These are phyloP conservation scores for Pharmacophagus antenor DNA, from an alignment of 2,888 invertebrate genomes.

Conservation along the genomic window DNA sequence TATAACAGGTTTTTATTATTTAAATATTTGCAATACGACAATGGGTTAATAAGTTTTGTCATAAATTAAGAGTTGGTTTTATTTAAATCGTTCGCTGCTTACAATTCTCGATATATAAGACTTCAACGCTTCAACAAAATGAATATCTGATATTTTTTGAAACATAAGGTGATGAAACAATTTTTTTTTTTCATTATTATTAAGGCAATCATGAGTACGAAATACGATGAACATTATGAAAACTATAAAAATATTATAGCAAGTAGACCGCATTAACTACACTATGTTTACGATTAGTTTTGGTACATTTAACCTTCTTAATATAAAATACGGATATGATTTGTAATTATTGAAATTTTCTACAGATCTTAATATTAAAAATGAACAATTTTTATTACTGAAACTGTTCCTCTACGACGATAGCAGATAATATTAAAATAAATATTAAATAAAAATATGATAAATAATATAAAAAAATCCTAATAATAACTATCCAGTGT, in stretches of 20 bases:
- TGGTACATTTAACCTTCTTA: constrained; percentile 8
- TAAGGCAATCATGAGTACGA: too few relatives aligned
- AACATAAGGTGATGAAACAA: not conserved
- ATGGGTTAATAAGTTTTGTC: not conserved
- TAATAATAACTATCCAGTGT: too few relatives aligned
- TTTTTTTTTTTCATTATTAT: not conserved
- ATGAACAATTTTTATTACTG: too few relatives aligned
- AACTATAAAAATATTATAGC: not conserved
- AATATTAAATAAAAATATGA: too few relatives aligned
- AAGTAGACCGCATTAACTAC: not conserved
- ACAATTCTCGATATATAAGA: constrained; percentile 10
- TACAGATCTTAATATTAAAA: not conserved
- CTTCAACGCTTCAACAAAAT: constrained; percentile 18
- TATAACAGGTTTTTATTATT: not conserved
- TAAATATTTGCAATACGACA: not conserved
- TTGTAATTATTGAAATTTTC: not conserved
- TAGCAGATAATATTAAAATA: too few relatives aligned
- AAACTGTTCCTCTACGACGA: too few relatives aligned
- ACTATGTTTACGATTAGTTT: not conserved
- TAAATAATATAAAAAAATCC: too few relatives aligned
- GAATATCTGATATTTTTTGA: not conserved
- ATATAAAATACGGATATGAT: constrained; percentile 9
- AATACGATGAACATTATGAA: not conserved
- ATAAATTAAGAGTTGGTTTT: too few relatives aligned
- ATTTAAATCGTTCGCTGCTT: not conserved